These are phyloP conservation scores for Petrosia ficiformis DNA, from an alignment of 37 sponge, comb jelly and placozoan species.

Conservation along the genomic window DNA sequence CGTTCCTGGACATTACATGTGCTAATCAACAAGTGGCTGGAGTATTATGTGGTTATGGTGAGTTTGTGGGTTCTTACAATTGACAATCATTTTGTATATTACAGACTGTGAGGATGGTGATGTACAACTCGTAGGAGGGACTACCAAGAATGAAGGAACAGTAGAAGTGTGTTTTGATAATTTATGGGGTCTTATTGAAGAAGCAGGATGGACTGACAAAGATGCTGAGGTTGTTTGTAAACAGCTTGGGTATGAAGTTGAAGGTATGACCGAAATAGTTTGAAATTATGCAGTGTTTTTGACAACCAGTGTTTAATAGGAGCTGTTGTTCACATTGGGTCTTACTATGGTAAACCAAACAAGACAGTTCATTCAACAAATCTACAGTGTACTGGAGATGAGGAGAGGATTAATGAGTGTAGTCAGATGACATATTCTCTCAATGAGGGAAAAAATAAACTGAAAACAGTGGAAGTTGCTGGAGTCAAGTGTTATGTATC, in stretches of 20 bases:
- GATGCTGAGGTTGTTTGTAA: not conserved
- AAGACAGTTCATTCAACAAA: not conserved
- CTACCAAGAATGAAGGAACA: not conserved
- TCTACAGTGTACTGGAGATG: not conserved
- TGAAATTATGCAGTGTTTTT: not conserved
- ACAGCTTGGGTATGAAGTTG: not conserved
- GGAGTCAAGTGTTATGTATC: not conserved
- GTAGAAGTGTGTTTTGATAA: not conserved
- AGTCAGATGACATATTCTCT: not conserved
- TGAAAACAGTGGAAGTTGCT: not conserved
- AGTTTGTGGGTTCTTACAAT: not conserved
- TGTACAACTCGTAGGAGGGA: not conserved
- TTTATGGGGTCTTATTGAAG: not conserved
- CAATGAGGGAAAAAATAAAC: not conserved
- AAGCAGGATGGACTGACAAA: not conserved
- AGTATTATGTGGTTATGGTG: not conserved
- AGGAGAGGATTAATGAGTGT: constrained; percentile 1
- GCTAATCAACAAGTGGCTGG: not conserved
- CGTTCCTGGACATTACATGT: not conserved
- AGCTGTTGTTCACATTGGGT: not conserved
- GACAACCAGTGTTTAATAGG: not conserved
- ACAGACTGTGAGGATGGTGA: constrained; percentile 4
- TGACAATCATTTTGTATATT: not conserved
- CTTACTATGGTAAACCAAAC: constrained; percentile 13
- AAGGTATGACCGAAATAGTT: not conserved